These are phyloP conservation scores for Brachypalpus laphriformis DNA, from an alignment of 2,888 invertebrate species.

Conservation along the genomic window DNA sequence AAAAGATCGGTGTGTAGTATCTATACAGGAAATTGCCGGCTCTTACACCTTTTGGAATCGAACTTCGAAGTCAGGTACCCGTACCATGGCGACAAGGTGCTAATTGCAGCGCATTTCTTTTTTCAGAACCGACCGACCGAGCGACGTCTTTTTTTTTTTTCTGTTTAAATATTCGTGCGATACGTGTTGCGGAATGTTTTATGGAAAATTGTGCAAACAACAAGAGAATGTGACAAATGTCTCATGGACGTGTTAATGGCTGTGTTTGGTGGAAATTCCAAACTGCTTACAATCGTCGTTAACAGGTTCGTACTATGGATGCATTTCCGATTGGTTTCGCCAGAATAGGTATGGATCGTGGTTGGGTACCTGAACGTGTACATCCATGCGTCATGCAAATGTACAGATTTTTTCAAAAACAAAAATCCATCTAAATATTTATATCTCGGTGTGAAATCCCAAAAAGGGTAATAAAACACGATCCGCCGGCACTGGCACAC, in stretches of 20 bases:
- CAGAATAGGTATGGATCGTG: not conserved
- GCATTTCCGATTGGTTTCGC: conserved; percentile 62
- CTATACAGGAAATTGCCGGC: conserved; percentile 66
- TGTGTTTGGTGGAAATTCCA: conserved; percentile 69
- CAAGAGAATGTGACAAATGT: conserved; percentile 71
- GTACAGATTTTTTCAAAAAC: not conserved
- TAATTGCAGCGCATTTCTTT: conserved; percentile 70
- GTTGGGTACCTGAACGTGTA: conserved; percentile 15
- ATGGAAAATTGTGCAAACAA: conserved; percentile 49
- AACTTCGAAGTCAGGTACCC: conserved; percentile 37
- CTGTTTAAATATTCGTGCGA: conserved; percentile 35
- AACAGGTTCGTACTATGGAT: conserved; percentile 67
- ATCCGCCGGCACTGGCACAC: conserved; percentile 27
- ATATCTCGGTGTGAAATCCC: conserved; percentile 13
- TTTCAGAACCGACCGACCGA: conserved; percentile 32
- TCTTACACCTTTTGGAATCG: conserved; percentile 57
- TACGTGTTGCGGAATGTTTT: conserved; percentile 71
- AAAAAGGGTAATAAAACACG: conserved; percentile 68
- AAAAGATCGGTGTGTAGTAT: conserved; percentile 43
- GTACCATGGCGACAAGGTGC: conserved; percentile 67
- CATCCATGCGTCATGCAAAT: conserved; percentile 25
- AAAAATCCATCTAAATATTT: conserved; percentile 15
- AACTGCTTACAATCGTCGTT: conserved; percentile 23
- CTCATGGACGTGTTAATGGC: conserved; percentile 71
- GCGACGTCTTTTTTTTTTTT: not conserved